phyloP scores from a whole-genome alignment of 30 jellyfish, hydroid and myxozoan genomes.

The Aurelia sp. region DNA sequence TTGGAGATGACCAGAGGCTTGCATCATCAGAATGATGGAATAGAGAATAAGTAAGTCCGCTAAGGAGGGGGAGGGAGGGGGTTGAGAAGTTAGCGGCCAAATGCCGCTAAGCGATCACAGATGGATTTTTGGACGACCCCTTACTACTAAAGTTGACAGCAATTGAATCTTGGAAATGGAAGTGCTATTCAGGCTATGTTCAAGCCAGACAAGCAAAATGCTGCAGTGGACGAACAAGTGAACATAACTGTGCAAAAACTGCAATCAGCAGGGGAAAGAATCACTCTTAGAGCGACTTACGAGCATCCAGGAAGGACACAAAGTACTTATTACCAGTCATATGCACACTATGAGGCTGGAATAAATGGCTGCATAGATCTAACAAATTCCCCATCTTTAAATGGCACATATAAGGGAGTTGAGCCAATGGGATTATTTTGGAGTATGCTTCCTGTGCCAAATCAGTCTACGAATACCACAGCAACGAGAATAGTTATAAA shows the following conservation, averaged over 20 bases:
- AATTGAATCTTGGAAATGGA: too few relatives aligned
- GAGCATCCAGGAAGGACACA: neutral
- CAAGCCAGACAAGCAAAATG: too few relatives aligned
- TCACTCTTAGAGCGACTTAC: constrained; percentile 13
- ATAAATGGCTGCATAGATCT: neutral
- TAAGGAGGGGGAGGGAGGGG: too few relatives aligned
- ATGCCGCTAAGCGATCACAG: too few relatives aligned
- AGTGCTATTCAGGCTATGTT: too few relatives aligned
- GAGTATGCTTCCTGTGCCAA: constrained; percentile 39
- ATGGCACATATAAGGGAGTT: constrained; percentile 22
- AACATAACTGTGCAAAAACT: neutral
- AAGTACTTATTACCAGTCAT: constrained; percentile 11
- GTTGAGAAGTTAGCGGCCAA: too few relatives aligned
- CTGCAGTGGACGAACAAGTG: constrained; percentile 4
- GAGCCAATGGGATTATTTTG: constrained; percentile 39
- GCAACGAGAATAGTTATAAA: neutral
- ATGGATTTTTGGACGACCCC: too few relatives aligned
- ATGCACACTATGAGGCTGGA: constrained; percentile 24
- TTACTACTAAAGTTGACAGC: too few relatives aligned
- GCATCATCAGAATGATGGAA: too few relatives aligned
- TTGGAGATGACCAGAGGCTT: too few relatives aligned
- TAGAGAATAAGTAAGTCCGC: too few relatives aligned
- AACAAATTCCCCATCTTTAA: constrained; percentile 1
- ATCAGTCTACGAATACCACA: neutral
- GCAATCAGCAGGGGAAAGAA: neutral